Percentiles rank a stretch among this genome's conserved stretches.
phyloP scores from a whole-genome alignment of 2,797 vertebrate species.

The Sphenodon punctatus region DNA sequence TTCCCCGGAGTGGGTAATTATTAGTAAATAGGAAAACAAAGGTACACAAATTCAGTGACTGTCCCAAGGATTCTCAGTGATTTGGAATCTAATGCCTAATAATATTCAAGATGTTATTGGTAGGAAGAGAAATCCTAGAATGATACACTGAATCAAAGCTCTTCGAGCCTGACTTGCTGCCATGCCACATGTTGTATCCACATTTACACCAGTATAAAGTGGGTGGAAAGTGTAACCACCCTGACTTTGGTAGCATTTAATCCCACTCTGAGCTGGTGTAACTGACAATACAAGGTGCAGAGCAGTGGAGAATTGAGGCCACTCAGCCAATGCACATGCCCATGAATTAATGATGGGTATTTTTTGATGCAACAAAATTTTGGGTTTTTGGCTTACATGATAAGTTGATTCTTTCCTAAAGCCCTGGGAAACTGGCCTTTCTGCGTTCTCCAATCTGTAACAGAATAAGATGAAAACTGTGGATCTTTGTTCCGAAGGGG shows the following conservation, averaged over 20 bases:
- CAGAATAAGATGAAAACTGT: neutral
- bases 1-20: neutral
- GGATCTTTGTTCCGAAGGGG: neutral
- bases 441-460: neutral
- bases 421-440: neutral
- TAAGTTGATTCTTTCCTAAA: neutral
- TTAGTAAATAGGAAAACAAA: conserved; percentile 17
- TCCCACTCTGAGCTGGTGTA: neutral
- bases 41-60: rapidly evolving
- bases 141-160: neutral
- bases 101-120: neutral
- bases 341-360: too few species aligned
- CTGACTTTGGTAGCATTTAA: too few species aligned
- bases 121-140: neutral
- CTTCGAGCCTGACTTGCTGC: neutral
- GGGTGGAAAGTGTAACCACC: neutral
- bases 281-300: neutral
- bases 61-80: neutral
- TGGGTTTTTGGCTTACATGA: too few species aligned
- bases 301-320: too few species aligned
- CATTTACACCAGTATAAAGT: neutral
- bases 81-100: neutral
- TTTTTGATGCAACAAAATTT: too few species aligned
- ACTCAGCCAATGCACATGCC: too few species aligned
- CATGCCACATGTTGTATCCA: too few species aligned